Evolutionary conservation across 1,140 invertebrate species (phyloP), one percentile per base, ranked within the genome.

Genomic region (Drosophila aff.): DNA sequence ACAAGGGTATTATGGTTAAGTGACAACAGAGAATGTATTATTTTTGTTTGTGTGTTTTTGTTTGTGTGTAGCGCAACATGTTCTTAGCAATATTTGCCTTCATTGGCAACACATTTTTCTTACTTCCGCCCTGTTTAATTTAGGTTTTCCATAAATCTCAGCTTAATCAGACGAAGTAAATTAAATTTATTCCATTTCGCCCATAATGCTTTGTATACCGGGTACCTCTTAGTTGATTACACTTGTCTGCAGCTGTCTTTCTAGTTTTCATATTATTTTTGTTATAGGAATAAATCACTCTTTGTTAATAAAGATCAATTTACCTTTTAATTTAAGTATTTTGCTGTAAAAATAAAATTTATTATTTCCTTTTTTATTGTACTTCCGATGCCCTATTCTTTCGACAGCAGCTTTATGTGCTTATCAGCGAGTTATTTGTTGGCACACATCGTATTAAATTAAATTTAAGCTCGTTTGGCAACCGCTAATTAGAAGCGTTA

Each of bases 401-500:
- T 13, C 7, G 4, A 38, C 31, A 10, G n/a, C 31, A n/a, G 9
- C 21, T 63, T 58, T n/a, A 2, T 4, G 13, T 15, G 40, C 31
- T n/a, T 23, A 28, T 52, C 18, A 18, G 18, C 3, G 26, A 31
- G 43, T 40, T 49, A 65, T 62, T 46, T 47, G 15, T 28, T 66
- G 26, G 28, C 13, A 16, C 38, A 69, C 52, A 46, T 58, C 43
- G 18, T 66, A 69, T 76, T 73, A 62, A 89, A 76, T 71, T 80
- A 81, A 52, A 87, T 82, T 86, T 82, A 68, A 68, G 60, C 66
- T 26, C 65, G 53, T 74, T 65, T 28, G 31, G 68, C 46, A 69
- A 78, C 65, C 53, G 77, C 84, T 89, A 87, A 87, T 89, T 87
- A 84, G 64, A 77, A 68, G 55, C 74, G 49, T 69, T 68, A 68